These are phyloP conservation scores for Crocallis elinguaria DNA, from an alignment of 2,888 invertebrate species.

Conservation along the genomic window DNA sequence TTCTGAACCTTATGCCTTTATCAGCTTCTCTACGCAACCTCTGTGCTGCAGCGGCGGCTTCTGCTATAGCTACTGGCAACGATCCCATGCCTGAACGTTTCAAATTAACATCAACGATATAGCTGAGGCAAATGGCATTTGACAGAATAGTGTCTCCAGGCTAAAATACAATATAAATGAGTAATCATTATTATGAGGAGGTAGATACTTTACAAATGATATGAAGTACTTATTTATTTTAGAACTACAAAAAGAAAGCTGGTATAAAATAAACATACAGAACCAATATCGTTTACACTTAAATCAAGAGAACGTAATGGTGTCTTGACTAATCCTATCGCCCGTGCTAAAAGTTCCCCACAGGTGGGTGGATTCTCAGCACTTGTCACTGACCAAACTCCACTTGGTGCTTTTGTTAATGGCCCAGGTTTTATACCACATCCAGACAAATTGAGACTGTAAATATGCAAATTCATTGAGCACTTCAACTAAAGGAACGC, in stretches of 20 bases:
- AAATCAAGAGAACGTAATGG: constrained; percentile 75
- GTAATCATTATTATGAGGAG: background rate
- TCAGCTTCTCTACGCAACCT: constrained; percentile 75
- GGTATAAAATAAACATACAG: too few species aligned
- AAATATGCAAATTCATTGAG: constrained; percentile 27
- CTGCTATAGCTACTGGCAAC: constrained; percentile 71
- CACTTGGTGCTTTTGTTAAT: constrained; percentile 68
- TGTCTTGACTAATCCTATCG: constrained; percentile 78
- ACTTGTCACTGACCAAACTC: constrained; percentile 79
- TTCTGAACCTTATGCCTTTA: constrained; percentile 73
- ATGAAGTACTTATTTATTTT: background rate
- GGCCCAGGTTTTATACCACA: constrained; percentile 76
- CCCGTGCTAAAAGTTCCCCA: constrained; percentile 77
- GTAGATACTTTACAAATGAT: background rate
- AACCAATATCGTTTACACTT: constrained; percentile 79
- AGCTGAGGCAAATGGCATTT: constrained; percentile 77
- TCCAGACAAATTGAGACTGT: constrained; percentile 78
- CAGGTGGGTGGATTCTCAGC: constrained; percentile 78
- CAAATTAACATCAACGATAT: constrained; percentile 73
- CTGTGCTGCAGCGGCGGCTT: constrained; percentile 76
- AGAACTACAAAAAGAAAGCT: too few species aligned
- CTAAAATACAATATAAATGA: constrained; percentile 58
- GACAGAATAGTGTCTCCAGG: constrained; percentile 69
- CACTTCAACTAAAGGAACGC: background rate
- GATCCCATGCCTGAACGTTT: constrained; percentile 79